Conservation (phyloP, 2,113 vertebrate genomes). For the Microtus richardsoni region DNA sequence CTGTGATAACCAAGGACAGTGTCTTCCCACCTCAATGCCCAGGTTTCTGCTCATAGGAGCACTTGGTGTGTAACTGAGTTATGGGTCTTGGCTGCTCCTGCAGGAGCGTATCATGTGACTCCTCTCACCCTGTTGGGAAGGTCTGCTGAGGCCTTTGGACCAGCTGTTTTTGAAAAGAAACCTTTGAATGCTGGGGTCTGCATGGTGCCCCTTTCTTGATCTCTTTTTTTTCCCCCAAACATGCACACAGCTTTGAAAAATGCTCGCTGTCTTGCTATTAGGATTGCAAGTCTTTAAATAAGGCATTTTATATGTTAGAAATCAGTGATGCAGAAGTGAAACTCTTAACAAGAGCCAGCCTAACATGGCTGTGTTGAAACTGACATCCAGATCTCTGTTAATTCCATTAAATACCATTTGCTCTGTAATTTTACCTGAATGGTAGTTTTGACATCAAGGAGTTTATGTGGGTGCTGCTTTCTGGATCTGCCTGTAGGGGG, state of each 20-base stretch:
- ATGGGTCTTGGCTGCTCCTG: neutral
- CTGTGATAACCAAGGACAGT: neutral
- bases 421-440: neutral
- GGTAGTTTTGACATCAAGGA: neutral
- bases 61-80: rapidly evolving
- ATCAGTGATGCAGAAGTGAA: rapidly evolving
- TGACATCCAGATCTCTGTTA: neutral
- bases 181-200: neutral
- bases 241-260: neutral
- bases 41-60: neutral
- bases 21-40: neutral
- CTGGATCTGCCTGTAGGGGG: neutral
- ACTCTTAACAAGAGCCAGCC: rapidly evolving
- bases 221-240: neutral
- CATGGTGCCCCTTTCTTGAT: too few species aligned
- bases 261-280: neutral
- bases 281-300: neutral
- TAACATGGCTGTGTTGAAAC: neutral
- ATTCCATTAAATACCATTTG: neutral
- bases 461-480: neutral
- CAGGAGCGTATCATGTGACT: neutral
- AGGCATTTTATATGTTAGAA: neutral
- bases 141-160: neutral
- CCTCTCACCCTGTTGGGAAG: neutral
- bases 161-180: neutral